phyloP scores from a whole-genome alignment of 1,140 invertebrate species.

The Polypedilum pembai region DNA sequence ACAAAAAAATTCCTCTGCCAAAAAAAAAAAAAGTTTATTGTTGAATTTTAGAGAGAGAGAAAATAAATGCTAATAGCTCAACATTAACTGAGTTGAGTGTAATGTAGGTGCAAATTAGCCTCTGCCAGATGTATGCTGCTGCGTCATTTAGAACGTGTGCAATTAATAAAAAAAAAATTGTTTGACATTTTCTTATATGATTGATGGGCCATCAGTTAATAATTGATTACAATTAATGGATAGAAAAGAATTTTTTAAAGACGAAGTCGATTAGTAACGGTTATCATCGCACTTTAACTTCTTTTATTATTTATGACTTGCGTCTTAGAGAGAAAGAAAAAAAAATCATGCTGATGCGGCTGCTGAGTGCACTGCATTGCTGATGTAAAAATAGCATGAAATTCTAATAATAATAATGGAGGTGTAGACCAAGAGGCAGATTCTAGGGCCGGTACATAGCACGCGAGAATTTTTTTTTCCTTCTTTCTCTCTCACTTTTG shows the following conservation, averaged over 20 bases:
- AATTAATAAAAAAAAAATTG: background rate
- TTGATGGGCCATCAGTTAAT: background rate
- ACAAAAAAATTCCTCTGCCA: background rate
- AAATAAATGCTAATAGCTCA: background rate
- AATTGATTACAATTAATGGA: background rate
- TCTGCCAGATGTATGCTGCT: background rate
- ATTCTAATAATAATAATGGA: conserved; percentile 7
- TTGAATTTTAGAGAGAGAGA: background rate
- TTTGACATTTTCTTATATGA: background rate
- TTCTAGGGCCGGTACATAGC: conserved; percentile 13
- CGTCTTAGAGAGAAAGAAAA: background rate
- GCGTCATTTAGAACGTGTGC: background rate
- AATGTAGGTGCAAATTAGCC: background rate
- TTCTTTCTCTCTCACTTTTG: background rate
- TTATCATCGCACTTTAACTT: background rate
- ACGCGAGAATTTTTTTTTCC: background rate
- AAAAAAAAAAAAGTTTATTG: background rate
- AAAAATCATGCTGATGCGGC: background rate
- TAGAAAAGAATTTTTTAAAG: background rate
- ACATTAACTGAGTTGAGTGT: background rate
- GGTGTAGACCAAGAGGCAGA: conserved; percentile 3
- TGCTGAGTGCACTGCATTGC: background rate
- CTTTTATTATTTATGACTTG: conserved; percentile 5
- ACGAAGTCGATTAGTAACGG: background rate
- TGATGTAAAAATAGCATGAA: conserved; percentile 19